These are phyloP conservation scores for Macrostomum cliftonense DNA, from an alignment of 2,888 invertebrate species.

Conservation along the genomic window DNA sequence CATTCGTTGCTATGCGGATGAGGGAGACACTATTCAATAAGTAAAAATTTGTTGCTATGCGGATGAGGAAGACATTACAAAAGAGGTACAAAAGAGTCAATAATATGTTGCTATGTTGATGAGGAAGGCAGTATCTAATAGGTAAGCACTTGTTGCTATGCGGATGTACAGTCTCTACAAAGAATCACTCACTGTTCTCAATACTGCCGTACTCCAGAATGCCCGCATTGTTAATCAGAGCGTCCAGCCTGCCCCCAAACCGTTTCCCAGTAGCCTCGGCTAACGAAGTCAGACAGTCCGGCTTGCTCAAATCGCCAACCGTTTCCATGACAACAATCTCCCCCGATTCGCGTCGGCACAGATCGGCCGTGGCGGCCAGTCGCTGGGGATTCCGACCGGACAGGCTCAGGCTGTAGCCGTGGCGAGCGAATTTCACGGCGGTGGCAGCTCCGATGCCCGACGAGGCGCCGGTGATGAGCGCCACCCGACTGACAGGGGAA, in stretches of 20 bases:
- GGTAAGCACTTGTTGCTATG: too few relatives aligned
- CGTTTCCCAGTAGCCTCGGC: conserved; percentile 34
- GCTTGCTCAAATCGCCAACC: conserved; percentile 33
- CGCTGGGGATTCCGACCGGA: conserved; percentile 29
- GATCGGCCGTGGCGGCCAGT: conserved; percentile 19
- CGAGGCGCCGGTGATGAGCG: conserved; percentile 30
- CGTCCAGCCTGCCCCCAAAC: conserved; percentile 22
- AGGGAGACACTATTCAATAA: too few relatives aligned
- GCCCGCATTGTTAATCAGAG: conserved; percentile 57
- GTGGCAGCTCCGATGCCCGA: conserved; percentile 35
- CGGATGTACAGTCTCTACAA: too few relatives aligned
- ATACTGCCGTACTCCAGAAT: conserved; percentile 60
- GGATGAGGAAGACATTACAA: too few relatives aligned
- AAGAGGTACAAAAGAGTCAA: too few relatives aligned
- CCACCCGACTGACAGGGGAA: conserved; percentile 16
- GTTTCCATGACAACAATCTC: conserved; percentile 6
- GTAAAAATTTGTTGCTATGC: too few relatives aligned
- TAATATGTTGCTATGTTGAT: too few relatives aligned
- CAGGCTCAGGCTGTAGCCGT: conserved; percentile 28
- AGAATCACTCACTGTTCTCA: conserved; percentile 45
- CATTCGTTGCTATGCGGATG: too few relatives aligned
- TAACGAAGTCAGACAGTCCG: conserved; percentile 19
- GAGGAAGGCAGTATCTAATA: too few relatives aligned
- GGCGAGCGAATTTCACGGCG: conserved; percentile 27
- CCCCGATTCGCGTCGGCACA: conserved; percentile 17